A percentile compares a stretch with the other conserved stretches of the same genome.
Evolutionary conservation across 2,113 vertebrate species (phyloP).

Genomic region (Paradoxurus hermaphroditus): DNA sequence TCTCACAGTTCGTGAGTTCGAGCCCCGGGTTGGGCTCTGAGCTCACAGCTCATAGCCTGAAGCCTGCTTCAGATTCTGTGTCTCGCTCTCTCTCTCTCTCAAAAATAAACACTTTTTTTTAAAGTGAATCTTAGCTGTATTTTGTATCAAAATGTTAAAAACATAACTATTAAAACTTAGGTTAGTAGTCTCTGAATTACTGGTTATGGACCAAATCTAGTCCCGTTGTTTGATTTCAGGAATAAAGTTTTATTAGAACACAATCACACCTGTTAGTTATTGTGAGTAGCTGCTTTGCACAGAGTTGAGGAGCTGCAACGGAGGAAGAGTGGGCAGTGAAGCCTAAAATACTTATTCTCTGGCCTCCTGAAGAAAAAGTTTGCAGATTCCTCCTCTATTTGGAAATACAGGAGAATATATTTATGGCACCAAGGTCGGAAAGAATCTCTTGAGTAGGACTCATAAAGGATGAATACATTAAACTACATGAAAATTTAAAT

Average conservation of each 20-base stretch:
- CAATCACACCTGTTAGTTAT: background rate
- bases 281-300: background rate
- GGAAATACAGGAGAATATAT: background rate
- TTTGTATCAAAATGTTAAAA: background rate
- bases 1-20: too few species aligned
- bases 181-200: background rate
- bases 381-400: background rate
- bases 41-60: too few species aligned
- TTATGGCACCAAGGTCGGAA: background rate
- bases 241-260: constrained; percentile 1
- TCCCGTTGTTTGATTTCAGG: background rate
- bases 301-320: background rate
- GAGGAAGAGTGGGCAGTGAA: background rate
- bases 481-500: background rate
- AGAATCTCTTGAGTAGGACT: background rate
- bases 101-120: too few species aligned
- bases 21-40: too few species aligned
- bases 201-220: background rate
- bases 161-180: background rate
- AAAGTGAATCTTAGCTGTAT: background rate
- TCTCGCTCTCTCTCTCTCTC: too few species aligned
- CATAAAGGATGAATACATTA: background rate
- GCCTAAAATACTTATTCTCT: background rate
- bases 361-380: background rate
- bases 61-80: too few species aligned